Percentiles rank a stretch among this genome's conserved stretches.
Evolutionary conservation across 2,888 invertebrate species (phyloP).

Genomic region (Apotomis turbidana): DNA sequence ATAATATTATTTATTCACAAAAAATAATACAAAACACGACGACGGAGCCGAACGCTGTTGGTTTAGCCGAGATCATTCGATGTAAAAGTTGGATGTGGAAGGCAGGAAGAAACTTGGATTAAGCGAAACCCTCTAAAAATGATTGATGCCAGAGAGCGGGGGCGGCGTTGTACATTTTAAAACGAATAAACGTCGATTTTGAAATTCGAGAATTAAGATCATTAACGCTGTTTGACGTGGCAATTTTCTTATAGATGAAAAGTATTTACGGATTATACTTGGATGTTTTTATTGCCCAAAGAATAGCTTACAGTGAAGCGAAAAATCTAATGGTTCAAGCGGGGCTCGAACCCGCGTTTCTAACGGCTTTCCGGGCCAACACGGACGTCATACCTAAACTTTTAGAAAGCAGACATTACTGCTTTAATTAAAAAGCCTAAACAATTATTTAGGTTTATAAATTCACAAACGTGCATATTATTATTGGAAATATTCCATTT

Average conservation of each 20-base stretch:
- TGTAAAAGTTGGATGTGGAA: slow-evolving; percentile 76
- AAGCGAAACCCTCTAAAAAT: slow-evolving; percentile 84
- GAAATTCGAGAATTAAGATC: slow-evolving; percentile 79
- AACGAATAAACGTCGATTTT: slow-evolving; percentile 82
- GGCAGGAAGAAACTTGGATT: slow-evolving; percentile 81
- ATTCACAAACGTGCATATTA: too few relatives aligned
- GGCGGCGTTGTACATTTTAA: slow-evolving; percentile 68
- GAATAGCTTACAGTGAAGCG: too few relatives aligned
- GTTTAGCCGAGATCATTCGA: slow-evolving; percentile 82
- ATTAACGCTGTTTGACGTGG: slow-evolving; percentile 74
- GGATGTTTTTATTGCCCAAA: too few relatives aligned
- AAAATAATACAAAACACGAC: slow-evolving; percentile 82
- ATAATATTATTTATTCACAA: slow-evolving; percentile 84
- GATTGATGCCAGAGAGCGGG: slow-evolving; percentile 78
- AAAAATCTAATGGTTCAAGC: too few relatives aligned
- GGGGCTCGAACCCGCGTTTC: too few relatives aligned
- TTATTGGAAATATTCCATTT: not conserved
- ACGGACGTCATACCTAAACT: too few relatives aligned
- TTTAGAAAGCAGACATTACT: too few relatives aligned
- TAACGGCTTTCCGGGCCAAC: too few relatives aligned
- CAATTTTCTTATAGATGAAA: slow-evolving; percentile 58
- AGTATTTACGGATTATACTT: too few relatives aligned
- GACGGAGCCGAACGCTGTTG: slow-evolving; percentile 75
- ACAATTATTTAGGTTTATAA: too few relatives aligned
- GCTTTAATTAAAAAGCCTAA: too few relatives aligned